Base-by-base conservation (phyloP, 2,797 vertebrate genomes). In the Chanos chanos region DNA sequence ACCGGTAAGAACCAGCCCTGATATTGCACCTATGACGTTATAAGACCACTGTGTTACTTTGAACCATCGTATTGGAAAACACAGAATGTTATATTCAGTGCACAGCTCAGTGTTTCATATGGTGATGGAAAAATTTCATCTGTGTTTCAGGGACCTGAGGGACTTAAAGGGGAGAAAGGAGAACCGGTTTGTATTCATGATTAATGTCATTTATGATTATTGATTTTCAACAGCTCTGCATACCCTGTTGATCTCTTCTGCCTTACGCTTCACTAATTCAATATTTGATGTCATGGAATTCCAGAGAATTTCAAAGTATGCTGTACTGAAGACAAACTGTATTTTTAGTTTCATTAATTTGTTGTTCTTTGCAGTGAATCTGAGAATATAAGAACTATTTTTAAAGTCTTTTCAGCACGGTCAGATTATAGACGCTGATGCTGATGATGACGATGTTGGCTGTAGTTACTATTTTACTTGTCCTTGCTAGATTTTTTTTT, bases 131-230 rank as follows among this genome's bases (percentile, higher is more conserved):
- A n/a, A n/a, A n/a, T n/a, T n/a, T n/a, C n/a, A n/a, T n/a, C n/a
- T 72, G 55, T 69, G 58, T 80, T 75, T 64, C 70, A 93, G 91
- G 91, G 91, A 8, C 18, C 49, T 25, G 73, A 83, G 33, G 90
- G 91, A 70, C 80, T 78, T 43, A 93, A 90, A 78, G 92, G 93
- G 47, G 82, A 89, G 24, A 91, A 85, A 85, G 92, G 92, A 4
- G 85, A 91, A 37, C 33, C 78, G 27, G 91, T 94, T 88, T 52
- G 89, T 91, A 64, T 64, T 57, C 24, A 48, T 68, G 24, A n/a
- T n/a, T n/a, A n/a, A n/a, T n/a, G n/a, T n/a, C n/a, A n/a, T n/a
- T 65, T 24, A 16, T 31, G 43, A 37, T 57, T 7, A 18, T 65
- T 31, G 37, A 7, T 49, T 48, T 63, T 34, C 36, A 39, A 30